Base-by-base conservation (phyloP, 1,140 invertebrate genomes). In the Danaus melanippus region DNA sequence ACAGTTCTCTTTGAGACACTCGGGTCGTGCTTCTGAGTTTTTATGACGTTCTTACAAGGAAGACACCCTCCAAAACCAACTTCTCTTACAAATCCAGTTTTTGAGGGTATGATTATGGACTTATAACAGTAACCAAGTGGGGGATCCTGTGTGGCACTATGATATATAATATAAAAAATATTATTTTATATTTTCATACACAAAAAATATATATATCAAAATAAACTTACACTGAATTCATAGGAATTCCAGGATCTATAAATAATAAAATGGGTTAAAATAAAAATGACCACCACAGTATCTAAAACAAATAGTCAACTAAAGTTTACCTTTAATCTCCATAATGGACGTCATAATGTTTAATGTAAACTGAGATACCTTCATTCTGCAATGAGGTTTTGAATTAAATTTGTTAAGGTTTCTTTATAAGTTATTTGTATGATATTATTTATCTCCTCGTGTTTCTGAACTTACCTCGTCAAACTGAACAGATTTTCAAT, bases 191-290 rank as follows among this genome's bases (percentile, higher is more conserved):
- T 49, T n/a, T 40, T 40, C 12, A 12, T 7, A 32, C 3, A 39
- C 11, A 49, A 32, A 15, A n/a, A 48, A 46, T 10, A 40, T n/a
- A 46, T 46, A 15, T 46, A 17, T 48, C 9, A 12, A 10, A 41
- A 9, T 8, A 8, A 39, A 53, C 52, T 53, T 53, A 53, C 52
- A 41, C 21, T 40, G 15, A 1, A 41, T 32, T 53, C 4, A 53
- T 39, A 9, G 52, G 52, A 46, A 53, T 41, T 12, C 52, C 52
- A n/a, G 43, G 43, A 53, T 53, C 52, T 53, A 39, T 10, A 43
- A 42, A 46, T 45, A 43, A 39, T 11, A 11, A 46, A 48, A 21
- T 3, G 32, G 7, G 15, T 48, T 9, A 48, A 32, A 32, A 32
- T 32, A 32, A 32, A 32, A 32, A 32, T 32, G 21, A 32, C 2